Evolutionary conservation across 2,888 invertebrate genomes (phyloP).

Genomic region (Eumacrocentrus americanus): DNA sequence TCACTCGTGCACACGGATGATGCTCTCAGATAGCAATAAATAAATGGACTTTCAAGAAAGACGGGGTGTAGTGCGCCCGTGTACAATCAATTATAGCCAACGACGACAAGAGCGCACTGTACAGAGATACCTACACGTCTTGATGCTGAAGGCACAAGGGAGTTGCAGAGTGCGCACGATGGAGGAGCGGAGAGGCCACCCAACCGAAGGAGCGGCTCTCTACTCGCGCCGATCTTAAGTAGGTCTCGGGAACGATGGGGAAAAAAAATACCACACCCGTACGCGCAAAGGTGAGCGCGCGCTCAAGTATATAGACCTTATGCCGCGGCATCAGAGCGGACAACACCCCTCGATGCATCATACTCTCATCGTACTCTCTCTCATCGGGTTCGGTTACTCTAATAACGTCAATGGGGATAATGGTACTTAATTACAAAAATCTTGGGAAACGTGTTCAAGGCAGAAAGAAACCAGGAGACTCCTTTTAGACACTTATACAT

Average conservation of each 20-base stretch:
- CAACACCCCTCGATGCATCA: slow-evolving; percentile 6
- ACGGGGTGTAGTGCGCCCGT: slow-evolving; percentile 29
- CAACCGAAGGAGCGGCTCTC: slow-evolving; percentile 40
- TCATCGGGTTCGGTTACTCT: too few relatives aligned
- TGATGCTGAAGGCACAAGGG: slow-evolving; percentile 24
- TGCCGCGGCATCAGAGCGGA: slow-evolving; percentile 1
- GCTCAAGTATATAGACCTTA: slow-evolving; percentile 6
- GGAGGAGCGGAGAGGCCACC: slow-evolving; percentile 29
- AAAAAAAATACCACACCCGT: slow-evolving; percentile 28
- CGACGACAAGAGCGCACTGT: slow-evolving; percentile 28
- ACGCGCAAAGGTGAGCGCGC: slow-evolving; percentile 22
- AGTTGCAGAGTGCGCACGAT: slow-evolving; percentile 31
- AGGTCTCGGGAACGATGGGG: slow-evolving; percentile 46
- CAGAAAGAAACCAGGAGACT: neutral
- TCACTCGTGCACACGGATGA: slow-evolving; percentile 22
- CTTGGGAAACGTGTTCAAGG: slow-evolving; percentile 4
- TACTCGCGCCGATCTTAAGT: slow-evolving; percentile 40
- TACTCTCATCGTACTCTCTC: neutral
- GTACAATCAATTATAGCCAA: slow-evolving; percentile 40
- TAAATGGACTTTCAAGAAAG: slow-evolving; percentile 35
- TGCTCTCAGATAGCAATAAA: slow-evolving; percentile 38
- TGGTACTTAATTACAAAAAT: slow-evolving; percentile 4
- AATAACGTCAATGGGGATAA: neutral
- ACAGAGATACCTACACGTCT: slow-evolving; percentile 27
- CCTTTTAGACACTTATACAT: neutral